Conservation (phyloP, 2,113 vertebrate species). For the Archocentrus centrarchus region DNA sequence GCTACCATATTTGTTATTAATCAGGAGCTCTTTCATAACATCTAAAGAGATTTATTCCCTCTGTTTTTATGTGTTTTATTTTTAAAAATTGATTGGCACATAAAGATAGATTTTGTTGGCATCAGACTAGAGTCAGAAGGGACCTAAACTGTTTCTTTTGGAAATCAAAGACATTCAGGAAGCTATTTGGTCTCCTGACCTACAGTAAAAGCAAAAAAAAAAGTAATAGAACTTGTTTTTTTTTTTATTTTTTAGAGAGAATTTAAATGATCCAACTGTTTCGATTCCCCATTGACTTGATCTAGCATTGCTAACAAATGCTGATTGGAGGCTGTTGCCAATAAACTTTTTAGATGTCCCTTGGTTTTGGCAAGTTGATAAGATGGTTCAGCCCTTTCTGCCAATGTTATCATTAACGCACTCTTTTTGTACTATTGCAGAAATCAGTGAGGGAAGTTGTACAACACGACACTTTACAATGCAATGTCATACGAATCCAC, state of each 20-base stretch:
- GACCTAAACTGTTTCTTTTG: conserved; percentile 57
- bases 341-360: conserved; percentile 35
- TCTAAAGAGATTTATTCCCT: background rate
- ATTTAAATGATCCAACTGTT: conserved; percentile 51
- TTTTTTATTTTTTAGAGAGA: background rate
- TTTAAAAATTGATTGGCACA: conserved; percentile 26
- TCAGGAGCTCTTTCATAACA: conserved; percentile 29
- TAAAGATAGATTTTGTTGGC: conserved; percentile 33
- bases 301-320: conserved; percentile 33
- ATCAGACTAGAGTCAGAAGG: conserved; percentile 2
- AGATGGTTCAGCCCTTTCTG: conserved; percentile 14
- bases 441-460: background rate
- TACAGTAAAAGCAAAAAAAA: conserved; percentile 13
- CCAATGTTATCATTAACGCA: background rate
- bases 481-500: background rate
- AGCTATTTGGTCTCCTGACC: conserved; percentile 51
- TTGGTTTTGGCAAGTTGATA: conserved; percentile 40
- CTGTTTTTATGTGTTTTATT: conserved; percentile 22
- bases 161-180: conserved; percentile 31
- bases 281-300: conserved; percentile 35
- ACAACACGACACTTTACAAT: background rate
- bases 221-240: conserved; percentile 26
- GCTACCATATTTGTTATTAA: conserved; percentile 51
- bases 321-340: conserved; percentile 28
- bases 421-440: background rate